Conservation (phyloP, 2,797 vertebrate species). For the Spinibarbus caldwelli region DNA sequence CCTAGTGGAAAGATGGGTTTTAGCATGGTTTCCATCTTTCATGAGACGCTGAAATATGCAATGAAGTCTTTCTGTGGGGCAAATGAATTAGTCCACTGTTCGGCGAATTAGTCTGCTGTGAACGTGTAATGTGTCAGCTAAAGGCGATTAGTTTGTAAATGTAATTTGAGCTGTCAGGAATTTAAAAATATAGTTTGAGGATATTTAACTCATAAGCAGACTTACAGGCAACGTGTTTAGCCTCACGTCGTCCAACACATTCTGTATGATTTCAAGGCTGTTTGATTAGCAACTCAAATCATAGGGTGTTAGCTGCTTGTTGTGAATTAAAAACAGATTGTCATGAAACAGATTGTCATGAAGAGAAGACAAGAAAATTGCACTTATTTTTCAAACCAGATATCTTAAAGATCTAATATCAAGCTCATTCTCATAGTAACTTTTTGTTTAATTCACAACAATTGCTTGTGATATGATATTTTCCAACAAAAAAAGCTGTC, state of each 20-base stretch:
- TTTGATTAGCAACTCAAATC: background rate
- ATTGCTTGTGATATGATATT: background rate
- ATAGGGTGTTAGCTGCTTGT: background rate
- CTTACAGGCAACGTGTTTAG: slow-evolving; percentile 10
- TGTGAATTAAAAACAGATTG: background rate
- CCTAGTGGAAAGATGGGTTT: slow-evolving; percentile 73
- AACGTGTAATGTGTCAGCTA: slow-evolving; percentile 68
- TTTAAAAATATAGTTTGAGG: slow-evolving; percentile 68
- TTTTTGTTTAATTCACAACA: background rate
- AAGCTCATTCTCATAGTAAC: background rate
- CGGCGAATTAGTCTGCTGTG: slow-evolving; percentile 48
- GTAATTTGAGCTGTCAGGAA: slow-evolving; percentile 71
- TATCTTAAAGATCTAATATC: background rate
- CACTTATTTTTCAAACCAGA: background rate
- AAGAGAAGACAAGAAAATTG: background rate
- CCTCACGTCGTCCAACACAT: background rate
- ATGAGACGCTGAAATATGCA: slow-evolving; percentile 73
- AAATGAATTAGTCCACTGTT: slow-evolving; percentile 78
- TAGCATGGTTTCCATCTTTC: slow-evolving; percentile 42
- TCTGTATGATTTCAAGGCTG: background rate
- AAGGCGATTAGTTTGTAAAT: slow-evolving; percentile 74
- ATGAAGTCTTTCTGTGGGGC: slow-evolving; percentile 64
- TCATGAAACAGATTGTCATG: background rate
- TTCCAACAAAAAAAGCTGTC: slow-evolving; percentile 36
- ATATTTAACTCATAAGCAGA: slow-evolving; percentile 57